Base-by-base conservation (phyloP, 2,113 vertebrate species). In the Cavia aperea region DNA sequence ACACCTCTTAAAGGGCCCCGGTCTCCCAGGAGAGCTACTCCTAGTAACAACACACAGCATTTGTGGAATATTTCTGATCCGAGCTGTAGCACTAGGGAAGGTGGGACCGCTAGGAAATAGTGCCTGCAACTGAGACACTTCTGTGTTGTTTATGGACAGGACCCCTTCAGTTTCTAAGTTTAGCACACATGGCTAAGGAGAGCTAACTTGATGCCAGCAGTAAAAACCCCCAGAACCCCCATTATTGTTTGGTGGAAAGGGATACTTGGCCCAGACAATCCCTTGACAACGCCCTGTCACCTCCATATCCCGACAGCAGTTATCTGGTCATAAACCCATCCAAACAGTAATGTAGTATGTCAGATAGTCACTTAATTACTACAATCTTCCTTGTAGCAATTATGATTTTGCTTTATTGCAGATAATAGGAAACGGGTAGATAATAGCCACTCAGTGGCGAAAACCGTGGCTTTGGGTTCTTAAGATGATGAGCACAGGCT, bases 301-400 rank as follows among this genome's bases (percentile, higher is more conserved):
- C 86, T 96, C 63, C 91, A 36, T 96, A 95, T 96, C 93, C 83
- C 84, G 49, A 15, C 82, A 60, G 88, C 93, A 93, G 79, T 97
- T 95, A 95, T 92, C 94, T 94, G 92, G 93, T 85, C 92, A 21
- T 97, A 96, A 97, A 97, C 86, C 92, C 94, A 93, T 96, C 95
- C 95, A 95, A 87, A 92, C 94, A 96, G 94, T 94, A 97, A 96
- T 92, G 92, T 96, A 88, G 86, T 83, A 86, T 95, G 94, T 96
- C 94, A 94, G 96, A 97, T 96, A 96, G 97, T 87, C 94, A 87
- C 96, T 97, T 97, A 97, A 97, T 97, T 97, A 96, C 96, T 95
- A 96, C 91, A 89, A 93, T 96, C 93, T 96, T 94, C 94, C 93
- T 94, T 97, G 92, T 97, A 96, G 96, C 96, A 96, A 97, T 98